Percentiles rank a stretch among this genome's conserved stretches.
Conservation (phyloP, 2,888 invertebrate species). For the Itoplectis maculator region DNA sequence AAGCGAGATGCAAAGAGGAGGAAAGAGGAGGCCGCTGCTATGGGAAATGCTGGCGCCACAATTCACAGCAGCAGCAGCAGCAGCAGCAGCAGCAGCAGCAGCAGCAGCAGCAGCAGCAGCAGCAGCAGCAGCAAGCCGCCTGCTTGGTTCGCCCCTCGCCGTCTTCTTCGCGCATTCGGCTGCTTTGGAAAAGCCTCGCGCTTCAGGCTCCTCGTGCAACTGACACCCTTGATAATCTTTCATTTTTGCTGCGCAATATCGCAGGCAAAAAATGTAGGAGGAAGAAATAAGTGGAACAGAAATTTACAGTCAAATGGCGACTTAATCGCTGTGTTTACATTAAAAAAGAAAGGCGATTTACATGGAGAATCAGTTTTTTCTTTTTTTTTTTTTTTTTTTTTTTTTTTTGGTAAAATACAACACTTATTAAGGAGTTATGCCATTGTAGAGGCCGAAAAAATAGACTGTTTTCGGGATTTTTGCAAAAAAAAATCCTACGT, state of each 20-base stretch:
- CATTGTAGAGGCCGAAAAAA: no score
- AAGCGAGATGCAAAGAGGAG: constrained; percentile 55
- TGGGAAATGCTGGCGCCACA: constrained; percentile 47
- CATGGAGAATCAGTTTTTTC: no score
- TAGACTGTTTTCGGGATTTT: no score
- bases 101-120: constrained; percentile 38
- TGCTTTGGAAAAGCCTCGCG: constrained; percentile 34
- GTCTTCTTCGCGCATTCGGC: constrained; percentile 34
- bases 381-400: no score
- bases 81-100: constrained; percentile 5
- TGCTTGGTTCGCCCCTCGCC: constrained; percentile 22
- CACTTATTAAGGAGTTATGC: no score
- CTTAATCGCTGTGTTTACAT: no score
- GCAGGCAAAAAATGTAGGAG: constrained; percentile 5
- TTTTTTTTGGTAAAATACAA: no score
- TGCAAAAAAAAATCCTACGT: no score
- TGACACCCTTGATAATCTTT: constrained; percentile 54
- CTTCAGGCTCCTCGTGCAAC: constrained; percentile 15
- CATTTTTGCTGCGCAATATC: constrained; percentile 48
- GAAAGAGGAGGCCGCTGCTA: constrained; percentile 37
- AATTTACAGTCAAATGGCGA: constrained; percentile 15
- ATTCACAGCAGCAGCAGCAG: constrained; percentile 53
- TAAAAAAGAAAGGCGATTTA: no score
- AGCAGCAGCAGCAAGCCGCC: constrained; percentile 1
- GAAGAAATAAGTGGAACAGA: background rate